Evolutionary conservation across 2,888 invertebrate genomes (phyloP), one percentile per base, ranked within the genome.

Genomic region (Brenthis ino): DNA sequence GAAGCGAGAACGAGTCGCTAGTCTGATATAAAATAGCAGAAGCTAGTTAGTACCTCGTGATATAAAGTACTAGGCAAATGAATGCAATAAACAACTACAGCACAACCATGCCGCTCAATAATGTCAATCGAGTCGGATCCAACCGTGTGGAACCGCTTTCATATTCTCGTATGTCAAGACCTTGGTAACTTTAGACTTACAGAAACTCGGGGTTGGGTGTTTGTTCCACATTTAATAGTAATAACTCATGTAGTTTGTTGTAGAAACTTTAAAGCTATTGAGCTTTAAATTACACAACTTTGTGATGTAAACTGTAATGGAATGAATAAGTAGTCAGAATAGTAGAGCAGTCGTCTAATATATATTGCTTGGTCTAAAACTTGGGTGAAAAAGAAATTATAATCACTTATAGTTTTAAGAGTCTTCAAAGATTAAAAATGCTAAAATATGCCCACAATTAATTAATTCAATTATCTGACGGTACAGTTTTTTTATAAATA

Each of bases 131-230:
- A 72, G 63, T 54, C 68, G 57, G 64, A 68, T 65, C 56, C 70
- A 68, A 68, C 68, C 65, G 68, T 72, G 66, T 70, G 68, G 70
- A 70, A 70, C 65, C 66, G 72, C 72, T 72, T 72, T 72, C 72
- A 72, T 72, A 68, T 72, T 72, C 72, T 72, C 68, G 64, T 66
- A 70, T 72, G 65, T 70, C 72, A 72, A 72, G 72, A 70, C 70
- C 70, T 70, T 69, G 63, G 70, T 72, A 72, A 72, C 54, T 65
- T 54, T 43, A 71, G 20, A 53, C 63, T 63, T 43, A 53, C 53
- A 53, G 63, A 63, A 53, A 54, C 53, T 53, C n/a, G 37, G 54
- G 51, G 63, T 43, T 63, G 63, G 51, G 51, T 63, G 20, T 43
- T 33, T 53, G 63, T 63, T 54, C 37, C 37, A 54, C 63, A 63